Conservation (phyloP, 1,140 invertebrate species). For the Diplogasteroides magnus region DNA sequence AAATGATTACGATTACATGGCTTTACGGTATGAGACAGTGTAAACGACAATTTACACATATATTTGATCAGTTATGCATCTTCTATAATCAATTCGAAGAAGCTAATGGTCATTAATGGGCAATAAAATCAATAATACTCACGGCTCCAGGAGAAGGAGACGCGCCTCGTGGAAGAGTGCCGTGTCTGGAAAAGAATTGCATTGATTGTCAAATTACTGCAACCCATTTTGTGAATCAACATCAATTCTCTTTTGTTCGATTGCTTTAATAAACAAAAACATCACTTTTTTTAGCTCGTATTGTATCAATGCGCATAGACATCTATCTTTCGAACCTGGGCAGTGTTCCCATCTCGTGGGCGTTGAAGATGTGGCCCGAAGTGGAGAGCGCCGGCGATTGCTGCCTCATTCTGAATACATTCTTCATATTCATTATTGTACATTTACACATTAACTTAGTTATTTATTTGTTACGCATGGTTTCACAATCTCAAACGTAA, state of each 20-base stretch:
- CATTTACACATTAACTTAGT: background rate
- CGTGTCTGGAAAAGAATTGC: no score
- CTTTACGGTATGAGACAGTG: background rate
- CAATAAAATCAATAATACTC: background rate
- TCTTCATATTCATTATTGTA: slow-evolving; percentile 6
- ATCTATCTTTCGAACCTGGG: no score
- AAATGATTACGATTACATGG: background rate
- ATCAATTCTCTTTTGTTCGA: no score
- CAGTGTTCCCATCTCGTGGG: slow-evolving; percentile 50
- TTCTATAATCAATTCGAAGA: no score
- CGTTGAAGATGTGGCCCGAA: slow-evolving; percentile 47
- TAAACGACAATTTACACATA: slow-evolving; percentile 1
- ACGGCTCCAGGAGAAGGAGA: slow-evolving; percentile 31
- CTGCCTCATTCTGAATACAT: slow-evolving; percentile 33
- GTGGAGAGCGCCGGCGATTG: slow-evolving; percentile 30
- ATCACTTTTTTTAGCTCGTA: no score
- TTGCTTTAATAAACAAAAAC: no score
- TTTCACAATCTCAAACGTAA: background rate
- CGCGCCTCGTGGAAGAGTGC: slow-evolving; percentile 30
- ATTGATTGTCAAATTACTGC: no score
- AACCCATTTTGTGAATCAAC: no score
- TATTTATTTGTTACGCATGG: background rate
- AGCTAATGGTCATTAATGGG: no score
- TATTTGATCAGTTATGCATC: no score
- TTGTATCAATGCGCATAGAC: no score